Evolutionary conservation across 1,140 invertebrate species (phyloP).

Genomic region (Drosophila teissieri): DNA sequence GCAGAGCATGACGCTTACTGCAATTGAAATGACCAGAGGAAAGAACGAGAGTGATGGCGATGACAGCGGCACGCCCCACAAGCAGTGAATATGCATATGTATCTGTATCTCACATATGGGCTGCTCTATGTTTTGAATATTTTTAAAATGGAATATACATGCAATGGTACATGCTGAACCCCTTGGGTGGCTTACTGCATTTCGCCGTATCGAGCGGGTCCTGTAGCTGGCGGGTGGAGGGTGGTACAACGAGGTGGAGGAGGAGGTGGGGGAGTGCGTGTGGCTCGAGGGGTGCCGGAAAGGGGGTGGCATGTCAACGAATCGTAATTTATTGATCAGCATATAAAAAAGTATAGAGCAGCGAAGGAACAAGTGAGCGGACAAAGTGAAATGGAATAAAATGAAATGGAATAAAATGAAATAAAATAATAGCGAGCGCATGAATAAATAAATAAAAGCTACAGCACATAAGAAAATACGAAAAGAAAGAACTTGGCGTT

Average conservation of each 20-base stretch:
- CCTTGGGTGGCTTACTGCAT: not conserved
- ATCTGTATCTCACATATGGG: not conserved
- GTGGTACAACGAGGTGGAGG: not conserved
- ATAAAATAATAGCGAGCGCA: conserved; percentile 34
- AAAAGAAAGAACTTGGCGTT: conserved; percentile 15
- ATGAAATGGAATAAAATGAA: conserved; percentile 13
- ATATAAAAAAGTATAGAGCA: conserved; percentile 38
- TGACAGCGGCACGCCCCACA: not conserved
- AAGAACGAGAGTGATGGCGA: conserved; percentile 3
- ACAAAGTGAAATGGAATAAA: conserved; percentile 38
- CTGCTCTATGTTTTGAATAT: not conserved
- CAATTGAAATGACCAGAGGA: conserved; percentile 72
- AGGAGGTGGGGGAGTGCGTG: conserved; percentile 6
- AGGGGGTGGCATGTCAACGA: conserved; percentile 69
- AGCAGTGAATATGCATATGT: not conserved
- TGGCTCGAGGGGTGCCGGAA: conserved; percentile 26
- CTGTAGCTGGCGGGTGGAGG: not conserved
- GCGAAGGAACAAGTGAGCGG: conserved; percentile 12
- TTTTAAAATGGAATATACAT: not conserved
- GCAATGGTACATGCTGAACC: not conserved
- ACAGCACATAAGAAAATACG: conserved; percentile 4
- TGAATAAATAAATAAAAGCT: conserved; percentile 47
- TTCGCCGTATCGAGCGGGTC: not conserved
- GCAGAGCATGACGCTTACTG: conserved; percentile 64
- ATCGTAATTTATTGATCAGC: conserved; percentile 75